phyloP scores from a whole-genome alignment of 2,113 vertebrate genomes.

The Macrotis lagotis region DNA sequence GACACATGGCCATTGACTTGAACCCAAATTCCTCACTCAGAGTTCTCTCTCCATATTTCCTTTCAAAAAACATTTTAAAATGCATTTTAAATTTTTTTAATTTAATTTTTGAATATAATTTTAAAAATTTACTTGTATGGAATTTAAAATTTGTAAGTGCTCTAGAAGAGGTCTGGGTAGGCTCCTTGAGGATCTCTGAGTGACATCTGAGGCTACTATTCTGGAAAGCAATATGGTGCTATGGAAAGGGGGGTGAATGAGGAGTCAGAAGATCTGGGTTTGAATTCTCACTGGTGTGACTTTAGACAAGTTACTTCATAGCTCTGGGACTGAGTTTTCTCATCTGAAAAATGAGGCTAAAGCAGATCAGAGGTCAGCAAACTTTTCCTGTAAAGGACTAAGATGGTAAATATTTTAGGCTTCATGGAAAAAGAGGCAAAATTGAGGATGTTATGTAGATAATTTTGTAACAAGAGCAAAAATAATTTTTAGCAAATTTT shows the following conservation, averaged over 20 bases:
- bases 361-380: not conserved
- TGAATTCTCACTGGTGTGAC: not conserved
- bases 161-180: not conserved
- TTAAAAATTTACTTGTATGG: too few species aligned
- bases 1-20: not conserved
- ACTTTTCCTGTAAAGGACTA: not conserved
- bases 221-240: not conserved
- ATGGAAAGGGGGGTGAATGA: not conserved
- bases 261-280: not conserved
- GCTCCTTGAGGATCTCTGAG: not conserved
- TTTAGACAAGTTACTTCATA: not conserved
- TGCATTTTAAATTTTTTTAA: not conserved
- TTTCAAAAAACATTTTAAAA: not conserved
- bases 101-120: too few species aligned
- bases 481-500: too few species aligned
- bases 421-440: not conserved
- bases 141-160: not conserved
- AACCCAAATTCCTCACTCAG: not conserved
- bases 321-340: not conserved
- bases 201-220: not conserved
- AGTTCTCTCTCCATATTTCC: not conserved
- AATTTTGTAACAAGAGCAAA: not conserved
- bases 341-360: not conserved
- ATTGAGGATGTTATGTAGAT: not conserved
- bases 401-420: not conserved